Conservation (phyloP, 2,797 vertebrate genomes). For the Lagocephalus sceleratus region DNA sequence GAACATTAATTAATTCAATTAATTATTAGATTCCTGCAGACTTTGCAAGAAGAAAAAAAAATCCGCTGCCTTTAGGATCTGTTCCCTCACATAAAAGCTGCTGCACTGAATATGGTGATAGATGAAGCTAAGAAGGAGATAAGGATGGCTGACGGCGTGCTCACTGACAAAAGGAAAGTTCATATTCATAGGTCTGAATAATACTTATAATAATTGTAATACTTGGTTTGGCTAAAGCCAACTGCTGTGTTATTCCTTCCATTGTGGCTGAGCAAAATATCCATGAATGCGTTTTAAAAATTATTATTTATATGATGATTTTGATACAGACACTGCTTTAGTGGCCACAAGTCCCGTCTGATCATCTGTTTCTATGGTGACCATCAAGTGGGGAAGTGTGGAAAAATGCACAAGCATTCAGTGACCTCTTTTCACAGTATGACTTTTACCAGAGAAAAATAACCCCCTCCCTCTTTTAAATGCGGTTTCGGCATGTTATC, state of each 20-base stretch:
- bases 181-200: conserved; percentile 13
- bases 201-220: neutral
- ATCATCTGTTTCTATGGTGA: conserved; percentile 85
- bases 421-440: conserved; percentile 62
- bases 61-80: neutral
- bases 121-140: conserved; percentile 8
- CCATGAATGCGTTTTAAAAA: too few relatives aligned
- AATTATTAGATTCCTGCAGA: conserved; percentile 8
- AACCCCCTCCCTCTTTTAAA: conserved; percentile 35
- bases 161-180: conserved; percentile 28
- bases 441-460: conserved; percentile 53
- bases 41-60: conserved; percentile 3
- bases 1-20: conserved; percentile 21
- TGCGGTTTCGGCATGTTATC: conserved; percentile 36
- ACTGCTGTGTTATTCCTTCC: conserved; percentile 17
- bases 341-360: conserved; percentile 68
- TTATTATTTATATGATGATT: conserved; percentile 23
- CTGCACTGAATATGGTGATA: conserved; percentile 8
- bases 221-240: neutral
- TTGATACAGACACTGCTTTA: conserved; percentile 52
- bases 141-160: conserved; percentile 10
- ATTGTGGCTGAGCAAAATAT: conserved; percentile 14
- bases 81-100: conserved; percentile 34
- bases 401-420: conserved; percentile 56
- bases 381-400: conserved; percentile 70